Percentiles rank a stretch among this genome's conserved stretches.
These are phyloP conservation scores for Distichodus sexfasciatus DNA, from an alignment of 2,797 vertebrate species.

Conservation along the genomic window DNA sequence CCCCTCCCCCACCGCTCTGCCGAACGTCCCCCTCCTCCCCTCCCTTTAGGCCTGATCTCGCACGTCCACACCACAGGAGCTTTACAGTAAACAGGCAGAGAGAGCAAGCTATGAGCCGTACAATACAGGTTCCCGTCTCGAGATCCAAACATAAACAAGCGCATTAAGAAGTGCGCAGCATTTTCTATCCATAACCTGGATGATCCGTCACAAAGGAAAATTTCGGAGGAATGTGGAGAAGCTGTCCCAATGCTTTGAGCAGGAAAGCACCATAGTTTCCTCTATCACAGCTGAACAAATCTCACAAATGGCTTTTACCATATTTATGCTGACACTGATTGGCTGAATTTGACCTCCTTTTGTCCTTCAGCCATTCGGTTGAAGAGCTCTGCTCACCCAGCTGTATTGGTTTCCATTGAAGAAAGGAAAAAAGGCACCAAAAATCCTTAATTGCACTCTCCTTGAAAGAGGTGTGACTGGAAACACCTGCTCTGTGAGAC, in stretches of 20 bases:
- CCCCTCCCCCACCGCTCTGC: slow-evolving; percentile 64
- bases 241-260: neutral
- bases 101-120: slow-evolving; percentile 37
- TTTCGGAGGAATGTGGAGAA: neutral
- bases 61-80: slow-evolving; percentile 75
- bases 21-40: slow-evolving; percentile 47
- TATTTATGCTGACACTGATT: neutral
- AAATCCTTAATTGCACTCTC: neutral
- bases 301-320: neutral
- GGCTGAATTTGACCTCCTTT: neutral
- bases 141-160: slow-evolving; percentile 37
- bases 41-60: slow-evolving; percentile 71
- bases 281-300: neutral
- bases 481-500: slow-evolving; percentile 11
- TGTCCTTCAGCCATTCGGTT: no score
- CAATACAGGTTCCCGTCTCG: slow-evolving; percentile 42
- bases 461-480: neutral
- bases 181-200: neutral
- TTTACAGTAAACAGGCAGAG: slow-evolving; percentile 62
- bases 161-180: slow-evolving; percentile 4
- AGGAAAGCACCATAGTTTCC: neutral
- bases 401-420: slow-evolving; percentile 5
- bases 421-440: neutral
- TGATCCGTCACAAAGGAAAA: neutral
- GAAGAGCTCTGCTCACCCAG: neutral